Base-by-base conservation (phyloP, 2,113 vertebrate genomes). In the Climacteris rufus region DNA sequence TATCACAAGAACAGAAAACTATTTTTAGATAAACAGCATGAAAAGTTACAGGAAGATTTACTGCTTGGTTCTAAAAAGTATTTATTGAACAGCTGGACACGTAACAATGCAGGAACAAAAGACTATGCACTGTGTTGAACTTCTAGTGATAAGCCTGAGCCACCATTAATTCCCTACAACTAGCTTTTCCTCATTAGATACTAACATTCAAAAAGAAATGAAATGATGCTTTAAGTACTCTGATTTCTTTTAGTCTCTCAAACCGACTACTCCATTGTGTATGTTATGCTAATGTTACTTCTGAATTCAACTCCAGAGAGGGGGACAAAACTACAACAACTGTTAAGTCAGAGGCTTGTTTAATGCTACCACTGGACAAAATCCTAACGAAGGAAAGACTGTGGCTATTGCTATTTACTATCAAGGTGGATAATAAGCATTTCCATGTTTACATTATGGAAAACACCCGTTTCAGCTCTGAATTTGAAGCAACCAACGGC, bases 141-240 rank as follows among this genome's bases (percentile, higher is more conserved):
- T 80, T 74, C 31, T 13, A 57, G 30, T 0, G 0, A 37, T 47
- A 50, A 84, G n/a, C 18, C 11, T 60, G 40, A 9, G 11, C 24
- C 44, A 37, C 35, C 17, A 61, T 76, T 50, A 68, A 52, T 83
- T 57, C 39, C 68, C 27, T 42, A 49, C 13, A 27, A 28, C 44
- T 31, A 74, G 15, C 11, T 81, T 77, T 52, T 60, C 20, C 31
- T 85, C 4, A 3, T 54, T 81, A 92, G n/a, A 71, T 27, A 54
- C 2, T 30, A 49, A 53, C 23, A 79, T 70, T n/a, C 16, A 71
- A 71, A 86, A 42, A 7, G 4, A 71, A 94, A 87, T 42, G 3
- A 68, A 82, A 90, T 15, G 3, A 70, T 44, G 28, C 20, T 92
- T 37, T 49, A 87, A 79, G 33, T 65, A 65, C 6, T 75, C 13